These are phyloP conservation scores for Heliconius aoede DNA, from an alignment of 2,888 invertebrate species.

Conservation along the genomic window DNA sequence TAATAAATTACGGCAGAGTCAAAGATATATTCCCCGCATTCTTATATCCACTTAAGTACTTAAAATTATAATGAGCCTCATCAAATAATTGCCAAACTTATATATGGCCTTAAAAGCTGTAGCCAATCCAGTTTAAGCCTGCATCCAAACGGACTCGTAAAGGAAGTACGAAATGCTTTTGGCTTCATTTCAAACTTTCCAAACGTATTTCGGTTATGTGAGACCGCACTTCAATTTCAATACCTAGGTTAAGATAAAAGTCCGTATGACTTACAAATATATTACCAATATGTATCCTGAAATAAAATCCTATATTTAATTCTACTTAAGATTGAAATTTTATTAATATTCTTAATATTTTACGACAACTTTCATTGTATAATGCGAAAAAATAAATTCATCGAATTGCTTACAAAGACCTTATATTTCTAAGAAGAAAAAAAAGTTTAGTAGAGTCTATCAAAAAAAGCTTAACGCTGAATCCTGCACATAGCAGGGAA, in stretches of 20 bases:
- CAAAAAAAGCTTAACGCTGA: too few relatives aligned
- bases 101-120: not conserved
- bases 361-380: too few relatives aligned
- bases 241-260: not conserved
- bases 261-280: not conserved
- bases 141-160: not conserved
- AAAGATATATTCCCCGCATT: not conserved
- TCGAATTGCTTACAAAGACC: too few relatives aligned
- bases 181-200: slow-evolving; percentile 1
- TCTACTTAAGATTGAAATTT: too few relatives aligned
- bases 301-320: too few relatives aligned
- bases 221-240: slow-evolving; percentile 3
- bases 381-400: too few relatives aligned
- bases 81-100: slow-evolving; percentile 18
- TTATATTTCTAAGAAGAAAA: too few relatives aligned
- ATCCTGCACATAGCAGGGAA: too few relatives aligned
- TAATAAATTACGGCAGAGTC: not conserved
- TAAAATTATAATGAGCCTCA: slow-evolving; percentile 2
- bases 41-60: slow-evolving; percentile 13
- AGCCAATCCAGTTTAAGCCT: slow-evolving; percentile 5
- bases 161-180: slow-evolving; percentile 3
- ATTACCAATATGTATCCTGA: not conserved
- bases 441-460: too few relatives aligned
- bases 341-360: too few relatives aligned
- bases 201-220: slow-evolving; percentile 12